A percentile compares a stretch with the other conserved stretches of the same genome.
phyloP scores from a whole-genome alignment of 2,888 invertebrate genomes.

The Gastracanthus pulcherrimus region DNA sequence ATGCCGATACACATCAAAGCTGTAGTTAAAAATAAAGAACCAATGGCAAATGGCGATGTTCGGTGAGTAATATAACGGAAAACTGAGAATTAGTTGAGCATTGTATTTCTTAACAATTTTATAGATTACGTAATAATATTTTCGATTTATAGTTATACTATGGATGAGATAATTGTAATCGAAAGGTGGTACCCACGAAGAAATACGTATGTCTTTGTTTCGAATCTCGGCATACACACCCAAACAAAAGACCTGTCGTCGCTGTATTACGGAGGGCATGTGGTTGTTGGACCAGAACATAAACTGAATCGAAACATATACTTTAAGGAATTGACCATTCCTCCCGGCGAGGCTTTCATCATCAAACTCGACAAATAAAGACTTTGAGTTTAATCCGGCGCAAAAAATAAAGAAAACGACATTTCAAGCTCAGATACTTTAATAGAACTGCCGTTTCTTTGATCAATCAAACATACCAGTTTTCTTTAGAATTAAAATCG shows the following conservation, averaged over 20 bases:
- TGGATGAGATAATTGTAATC: conserved; percentile 83
- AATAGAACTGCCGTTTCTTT: conserved; percentile 22
- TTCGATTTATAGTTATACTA: conserved; percentile 77
- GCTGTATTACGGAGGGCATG: conserved; percentile 86
- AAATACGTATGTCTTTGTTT: conserved; percentile 87
- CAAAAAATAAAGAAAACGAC: neutral
- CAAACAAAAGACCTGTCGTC: conserved; percentile 86
- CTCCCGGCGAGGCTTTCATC: conserved; percentile 82
- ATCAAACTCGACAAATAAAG: conserved; percentile 81
- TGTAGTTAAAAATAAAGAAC: conserved; percentile 83
- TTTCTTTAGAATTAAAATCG: no score
- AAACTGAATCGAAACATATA: conserved; percentile 77
- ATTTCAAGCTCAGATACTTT: conserved; percentile 6
- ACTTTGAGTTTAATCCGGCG: neutral
- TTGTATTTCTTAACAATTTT: no score
- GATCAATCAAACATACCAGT: neutral
- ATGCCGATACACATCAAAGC: conserved; percentile 87
- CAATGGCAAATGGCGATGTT: conserved; percentile 84
- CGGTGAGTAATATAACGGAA: conserved; percentile 75
- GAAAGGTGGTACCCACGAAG: conserved; percentile 90
- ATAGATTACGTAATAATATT: neutral
- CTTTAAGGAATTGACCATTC: conserved; percentile 79
- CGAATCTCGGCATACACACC: conserved; percentile 83
- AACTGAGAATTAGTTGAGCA: no score
- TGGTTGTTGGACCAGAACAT: conserved; percentile 79